Base-by-base conservation (phyloP, 2,888 invertebrate genomes). In the Labia minor region DNA sequence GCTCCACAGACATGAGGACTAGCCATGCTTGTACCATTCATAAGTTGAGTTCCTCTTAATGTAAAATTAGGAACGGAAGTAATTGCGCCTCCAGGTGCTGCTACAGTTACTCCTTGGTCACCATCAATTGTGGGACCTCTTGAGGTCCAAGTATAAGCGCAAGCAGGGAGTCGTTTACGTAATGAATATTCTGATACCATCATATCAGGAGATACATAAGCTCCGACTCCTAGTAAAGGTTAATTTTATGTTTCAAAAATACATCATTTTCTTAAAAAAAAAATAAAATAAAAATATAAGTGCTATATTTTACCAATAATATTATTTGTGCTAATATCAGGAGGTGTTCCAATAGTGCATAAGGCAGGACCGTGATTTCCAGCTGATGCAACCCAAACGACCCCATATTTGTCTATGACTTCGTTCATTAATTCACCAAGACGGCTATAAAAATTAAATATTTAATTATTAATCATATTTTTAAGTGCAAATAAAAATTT, bases 1-100 rank as follows among this genome's bases (percentile, higher is more conserved):
- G 90, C 90, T 20, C 98, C 98, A 63, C 95, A 90, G 1, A 94
- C 95, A 79, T 97, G 96, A 0, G 98, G 98, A 0, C 96, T 91
- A 10, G 95, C 90, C 98, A 99, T 99, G 68, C 95, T 96, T 0
- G 97, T 98, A 21, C 97, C 98, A 78, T 97, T 97, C 92, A 97
- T 93, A 10, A 98, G 82, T 76, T 95, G 95, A 37, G 85, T 84
- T 74, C 87, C 86, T 69, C 92, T 82, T 71, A 97, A 81, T 0
- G 94, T 93, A 78, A 92, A 99, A 74, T 83, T 88, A 70, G 97
- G 92, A 21, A 98, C 95, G 14, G 94, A 91, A 1, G 95, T 89
- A 70, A 95, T 91, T 20, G 96, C 96, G 61, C 91, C 95, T 65
- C 96, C 95, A 20, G 96, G 96, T 61, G 98, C 98, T 79, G 92